Base-by-base conservation (phyloP, 2,113 vertebrate species). In the Suncus etruscus region DNA sequence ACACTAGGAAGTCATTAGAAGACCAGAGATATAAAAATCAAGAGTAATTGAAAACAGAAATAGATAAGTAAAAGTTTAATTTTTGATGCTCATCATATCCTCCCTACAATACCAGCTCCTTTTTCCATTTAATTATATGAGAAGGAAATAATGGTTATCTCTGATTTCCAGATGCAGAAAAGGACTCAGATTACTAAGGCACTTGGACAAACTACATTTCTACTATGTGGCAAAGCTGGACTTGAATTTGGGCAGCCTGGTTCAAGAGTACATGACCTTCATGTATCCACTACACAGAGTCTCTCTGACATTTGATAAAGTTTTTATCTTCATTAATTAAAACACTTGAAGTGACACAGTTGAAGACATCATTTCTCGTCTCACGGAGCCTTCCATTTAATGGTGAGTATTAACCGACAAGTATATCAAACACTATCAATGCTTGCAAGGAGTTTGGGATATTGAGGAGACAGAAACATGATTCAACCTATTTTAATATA, bases 41-140 rank as follows among this genome's bases (percentile, higher is more conserved):
- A 89, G 32, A 63, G 29, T 11, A 45, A 22, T 66, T 92, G 72
- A 65, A 83, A 90, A 73, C 54, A 39, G 50, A 83, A 61, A 45
- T 25, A 51, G 63, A 68, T 65, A 65, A 39, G 20, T 31, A 61
- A 11, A 90, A 27, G 39, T 12, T 3, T 63, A 70, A 66, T 1
- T 18, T 72, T n/a, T 1, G 22, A 51, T 50, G 12, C 27, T 48
- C 22, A 76, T 29, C 54, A 80, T 24, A 8, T 48, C 45, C 3
- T 54, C 11, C 63, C 8, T 29, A 65, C 63, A 39, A 20, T 88
- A 73, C 22, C n/a, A 85, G 66, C 68, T 48, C 18, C 16, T 79
- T 76, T 32, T 29, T 20, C 65, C 6, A 29, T 81, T 58, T 11
- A 39, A 29, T 68, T 61, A 47, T 29, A 72, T 32, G 14, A 66